Conservation (phyloP, 2,888 invertebrate species). For the Drosophila cracens region DNA sequence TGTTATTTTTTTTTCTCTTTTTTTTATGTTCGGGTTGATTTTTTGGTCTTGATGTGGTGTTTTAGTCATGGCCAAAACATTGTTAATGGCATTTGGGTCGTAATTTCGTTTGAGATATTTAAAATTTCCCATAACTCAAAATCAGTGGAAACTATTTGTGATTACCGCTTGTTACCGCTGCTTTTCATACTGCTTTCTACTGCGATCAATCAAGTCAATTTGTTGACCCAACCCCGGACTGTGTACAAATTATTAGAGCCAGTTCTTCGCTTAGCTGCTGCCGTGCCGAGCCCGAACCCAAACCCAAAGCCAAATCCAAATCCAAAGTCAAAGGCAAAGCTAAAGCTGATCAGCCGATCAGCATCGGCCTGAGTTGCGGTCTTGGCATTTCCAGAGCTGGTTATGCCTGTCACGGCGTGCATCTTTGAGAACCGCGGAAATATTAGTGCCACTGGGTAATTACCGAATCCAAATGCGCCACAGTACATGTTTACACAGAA, state of each 20-base stretch:
- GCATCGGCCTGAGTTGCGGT: constrained; percentile 11
- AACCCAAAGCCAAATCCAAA: background rate
- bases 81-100: constrained; percentile 79
- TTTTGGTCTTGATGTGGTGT: constrained; percentile 31
- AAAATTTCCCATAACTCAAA: constrained; percentile 82
- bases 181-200: constrained; percentile 73
- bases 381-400: constrained; percentile 55
- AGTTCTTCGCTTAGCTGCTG: constrained; percentile 18
- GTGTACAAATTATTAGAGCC: constrained; percentile 54
- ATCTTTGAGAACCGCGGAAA: constrained; percentile 54
- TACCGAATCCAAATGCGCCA: constrained; percentile 50
- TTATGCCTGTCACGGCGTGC: constrained; percentile 58
- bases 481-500: constrained; percentile 13
- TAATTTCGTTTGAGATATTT: constrained; percentile 71
- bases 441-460: constrained; percentile 58
- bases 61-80: constrained; percentile 63
- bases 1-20: background rate
- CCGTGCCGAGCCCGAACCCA: background rate
- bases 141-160: constrained; percentile 82
- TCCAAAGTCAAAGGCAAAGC: constrained; percentile 2
- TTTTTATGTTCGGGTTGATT: constrained; percentile 25
- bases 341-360: constrained; percentile 5
- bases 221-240: constrained; percentile 59
- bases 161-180: constrained; percentile 78
- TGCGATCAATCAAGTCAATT: constrained; percentile 76